Conservation (phyloP, 2,888 invertebrate genomes). For the Nomada ferruginata region DNA sequence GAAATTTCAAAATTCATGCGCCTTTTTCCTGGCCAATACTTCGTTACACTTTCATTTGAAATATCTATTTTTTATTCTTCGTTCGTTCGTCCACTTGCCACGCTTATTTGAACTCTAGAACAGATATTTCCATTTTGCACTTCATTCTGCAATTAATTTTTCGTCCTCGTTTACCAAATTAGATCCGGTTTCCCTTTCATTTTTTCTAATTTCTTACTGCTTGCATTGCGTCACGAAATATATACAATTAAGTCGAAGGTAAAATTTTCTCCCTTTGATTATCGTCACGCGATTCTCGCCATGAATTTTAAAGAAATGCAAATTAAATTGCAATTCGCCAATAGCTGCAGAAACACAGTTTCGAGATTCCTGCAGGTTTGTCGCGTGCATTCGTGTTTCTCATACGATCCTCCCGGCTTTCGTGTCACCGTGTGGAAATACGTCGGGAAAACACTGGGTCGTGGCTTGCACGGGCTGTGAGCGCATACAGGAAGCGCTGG, state of each 20-base stretch:
- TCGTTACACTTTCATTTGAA: conserved; percentile 2
- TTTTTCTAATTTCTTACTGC: too few relatives aligned
- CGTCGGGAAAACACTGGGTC: conserved; percentile 14
- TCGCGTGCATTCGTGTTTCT: conserved; percentile 1
- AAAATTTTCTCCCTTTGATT: too few relatives aligned
- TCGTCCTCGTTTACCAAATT: too few relatives aligned
- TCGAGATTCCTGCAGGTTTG: background rate
- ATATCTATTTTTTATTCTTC: background rate
- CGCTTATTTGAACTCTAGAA: background rate
- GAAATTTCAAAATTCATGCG: background rate
- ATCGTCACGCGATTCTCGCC: too few relatives aligned
- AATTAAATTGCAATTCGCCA: too few relatives aligned
- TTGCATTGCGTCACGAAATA: too few relatives aligned
- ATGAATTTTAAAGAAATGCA: too few relatives aligned
- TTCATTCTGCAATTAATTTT: background rate
- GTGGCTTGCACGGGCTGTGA: background rate
- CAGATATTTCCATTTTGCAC: conserved; percentile 6
- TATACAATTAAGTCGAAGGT: too few relatives aligned
- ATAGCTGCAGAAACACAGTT: too few relatives aligned
- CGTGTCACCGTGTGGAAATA: conserved; percentile 24
- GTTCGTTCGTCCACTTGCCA: background rate
- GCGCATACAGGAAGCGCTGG: background rate
- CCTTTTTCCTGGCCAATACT: background rate
- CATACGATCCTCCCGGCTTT: conserved; percentile 14
- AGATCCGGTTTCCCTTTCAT: too few relatives aligned